Percentiles rank a stretch among this genome's conserved stretches.
These are phyloP conservation scores for Megaustenia siamemsis DNA, from an alignment of 2,888 invertebrate genomes.

Conservation along the genomic window DNA sequence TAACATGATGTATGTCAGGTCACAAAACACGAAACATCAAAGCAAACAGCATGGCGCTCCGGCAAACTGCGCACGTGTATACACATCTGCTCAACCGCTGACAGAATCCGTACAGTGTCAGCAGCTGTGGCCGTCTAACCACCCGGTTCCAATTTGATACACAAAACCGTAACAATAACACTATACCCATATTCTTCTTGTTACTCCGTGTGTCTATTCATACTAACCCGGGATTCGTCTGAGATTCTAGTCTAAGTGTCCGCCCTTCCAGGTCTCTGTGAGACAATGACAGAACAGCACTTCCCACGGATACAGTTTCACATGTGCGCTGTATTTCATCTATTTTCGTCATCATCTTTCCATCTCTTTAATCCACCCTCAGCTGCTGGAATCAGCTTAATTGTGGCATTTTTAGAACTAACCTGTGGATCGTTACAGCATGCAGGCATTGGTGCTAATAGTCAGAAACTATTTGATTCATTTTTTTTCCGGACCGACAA, in stretches of 20 bases:
- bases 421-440: no score
- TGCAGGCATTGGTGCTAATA: no score
- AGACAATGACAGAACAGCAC: constrained; percentile 12
- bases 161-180: constrained; percentile 22
- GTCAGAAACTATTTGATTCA: no score
- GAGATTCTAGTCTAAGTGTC: constrained; percentile 6
- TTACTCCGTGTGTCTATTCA: background rate
- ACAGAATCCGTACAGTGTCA: background rate
- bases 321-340: background rate
- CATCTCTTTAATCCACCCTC: background rate
- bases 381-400: no score
- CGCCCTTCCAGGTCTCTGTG: constrained; percentile 16
- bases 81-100: background rate
- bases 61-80: background rate
- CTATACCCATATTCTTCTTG: constrained; percentile 6
- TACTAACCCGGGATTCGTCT: background rate
- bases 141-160: constrained; percentile 12
- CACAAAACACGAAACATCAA: constrained; percentile 1
- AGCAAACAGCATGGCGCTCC: background rate
- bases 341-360: constrained; percentile 11
- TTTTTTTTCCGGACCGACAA: no score
- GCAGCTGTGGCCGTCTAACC: background rate
- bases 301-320: constrained; percentile 40
- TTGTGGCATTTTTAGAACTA: no score
- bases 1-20: background rate